These are phyloP conservation scores for Ooceraea biroi DNA, from an alignment of 1,140 invertebrate species.

Conservation along the genomic window DNA sequence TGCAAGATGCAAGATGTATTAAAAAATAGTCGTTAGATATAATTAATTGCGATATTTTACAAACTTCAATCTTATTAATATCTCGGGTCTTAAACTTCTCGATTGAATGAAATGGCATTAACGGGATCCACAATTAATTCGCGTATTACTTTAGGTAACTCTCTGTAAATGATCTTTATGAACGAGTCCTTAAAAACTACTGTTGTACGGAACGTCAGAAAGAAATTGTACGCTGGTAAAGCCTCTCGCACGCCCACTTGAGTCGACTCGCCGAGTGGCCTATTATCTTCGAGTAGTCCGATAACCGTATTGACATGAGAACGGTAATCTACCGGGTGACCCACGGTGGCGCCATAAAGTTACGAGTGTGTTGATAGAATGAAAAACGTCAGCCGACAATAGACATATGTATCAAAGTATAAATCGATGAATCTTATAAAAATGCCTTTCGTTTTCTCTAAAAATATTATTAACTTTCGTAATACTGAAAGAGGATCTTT, in stretches of 20 bases:
- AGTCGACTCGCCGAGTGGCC: constrained; percentile 45
- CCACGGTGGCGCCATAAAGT: constrained; percentile 46
- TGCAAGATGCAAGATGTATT: not conserved
- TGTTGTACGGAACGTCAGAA: constrained; percentile 41
- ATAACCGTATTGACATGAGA: constrained; percentile 72
- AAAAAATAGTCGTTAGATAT: not conserved
- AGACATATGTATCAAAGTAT: not conserved
- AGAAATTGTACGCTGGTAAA: constrained; percentile 65
- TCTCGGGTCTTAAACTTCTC: not conserved
- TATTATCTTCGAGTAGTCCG: constrained; percentile 70
- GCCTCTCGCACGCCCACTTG: constrained; percentile 64
- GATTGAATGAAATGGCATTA: not conserved
- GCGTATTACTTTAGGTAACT: not conserved
- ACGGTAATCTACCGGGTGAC: constrained; percentile 68
- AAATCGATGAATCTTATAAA: not conserved
- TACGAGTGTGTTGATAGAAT: not conserved
- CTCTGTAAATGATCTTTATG: not conserved
- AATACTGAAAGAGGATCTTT: not conserved
- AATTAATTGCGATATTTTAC: not conserved
- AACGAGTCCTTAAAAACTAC: not conserved
- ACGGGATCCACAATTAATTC: not conserved
- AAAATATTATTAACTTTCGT: not conserved
- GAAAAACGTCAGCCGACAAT: not conserved
- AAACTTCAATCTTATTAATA: not conserved
- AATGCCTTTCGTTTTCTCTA: not conserved